phyloP scores from a whole-genome alignment of 2,113 vertebrate species.

The Aldabrachelys gigantea region DNA sequence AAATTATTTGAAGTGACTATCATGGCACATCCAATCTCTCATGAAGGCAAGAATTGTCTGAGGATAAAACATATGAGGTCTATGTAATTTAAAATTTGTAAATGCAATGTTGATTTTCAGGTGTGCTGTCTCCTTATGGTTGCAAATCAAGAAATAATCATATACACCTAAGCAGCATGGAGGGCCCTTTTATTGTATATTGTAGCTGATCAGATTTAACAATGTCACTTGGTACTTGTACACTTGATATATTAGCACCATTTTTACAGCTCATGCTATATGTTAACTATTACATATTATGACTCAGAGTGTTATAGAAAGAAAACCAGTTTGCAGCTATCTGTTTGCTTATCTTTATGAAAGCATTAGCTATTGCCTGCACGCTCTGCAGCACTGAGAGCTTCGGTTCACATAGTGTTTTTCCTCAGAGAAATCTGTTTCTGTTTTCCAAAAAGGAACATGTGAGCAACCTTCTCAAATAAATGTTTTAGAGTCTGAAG shows the following conservation, averaged over 20 bases:
- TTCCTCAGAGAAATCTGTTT: not conserved
- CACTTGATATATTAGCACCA: not conserved
- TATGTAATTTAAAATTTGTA: constrained; percentile 33
- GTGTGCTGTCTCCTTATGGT: constrained; percentile 19
- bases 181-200: not conserved
- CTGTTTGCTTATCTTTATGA: not conserved
- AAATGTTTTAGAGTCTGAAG: not conserved
- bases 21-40: constrained; percentile 48
- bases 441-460: not conserved
- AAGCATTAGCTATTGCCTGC: not conserved
- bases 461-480: not conserved
- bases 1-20: constrained; percentile 74
- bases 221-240: not conserved
- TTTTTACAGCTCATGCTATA: not conserved
- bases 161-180: not conserved
- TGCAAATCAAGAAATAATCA: constrained; percentile 24
- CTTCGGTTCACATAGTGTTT: not conserved
- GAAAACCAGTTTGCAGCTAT: not conserved
- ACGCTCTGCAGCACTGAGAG: not conserved
- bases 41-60: constrained; percentile 55
- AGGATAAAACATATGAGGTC: constrained; percentile 17
- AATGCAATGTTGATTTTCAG: constrained; percentile 6
- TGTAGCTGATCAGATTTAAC: constrained; percentile 8
- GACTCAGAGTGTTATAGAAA: not conserved
- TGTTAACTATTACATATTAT: not conserved